phyloP scores from a whole-genome alignment of 2,888 invertebrate genomes.

The Piscicola geometra region DNA sequence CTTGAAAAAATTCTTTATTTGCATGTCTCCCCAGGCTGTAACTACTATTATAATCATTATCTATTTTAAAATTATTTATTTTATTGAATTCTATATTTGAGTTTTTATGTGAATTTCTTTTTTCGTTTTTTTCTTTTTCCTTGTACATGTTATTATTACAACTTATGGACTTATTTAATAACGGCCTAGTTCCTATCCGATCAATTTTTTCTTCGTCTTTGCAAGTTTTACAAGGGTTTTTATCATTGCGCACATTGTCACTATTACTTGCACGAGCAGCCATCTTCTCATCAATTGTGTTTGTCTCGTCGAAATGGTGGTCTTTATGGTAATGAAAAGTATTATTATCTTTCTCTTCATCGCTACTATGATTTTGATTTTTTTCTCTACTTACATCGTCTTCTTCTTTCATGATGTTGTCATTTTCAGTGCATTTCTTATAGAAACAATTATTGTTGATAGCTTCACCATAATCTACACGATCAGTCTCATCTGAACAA shows the following conservation, averaged over 20 bases:
- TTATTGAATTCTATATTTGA: background rate
- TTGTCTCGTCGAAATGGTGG: no score
- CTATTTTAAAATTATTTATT: conserved; percentile 1
- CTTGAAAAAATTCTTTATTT: background rate
- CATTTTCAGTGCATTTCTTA: background rate
- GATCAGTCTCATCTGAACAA: background rate
- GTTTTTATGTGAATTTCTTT: no score
- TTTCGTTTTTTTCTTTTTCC: no score
- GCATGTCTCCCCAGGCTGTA: no score
- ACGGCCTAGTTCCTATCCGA: background rate
- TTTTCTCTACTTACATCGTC: no score
- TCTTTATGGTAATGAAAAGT: no score
- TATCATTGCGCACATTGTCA: no score
- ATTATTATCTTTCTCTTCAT: no score
- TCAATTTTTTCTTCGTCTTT: background rate
- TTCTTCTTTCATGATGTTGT: no score
- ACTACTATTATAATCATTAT: background rate
- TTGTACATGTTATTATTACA: background rate
- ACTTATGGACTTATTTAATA: conserved; percentile 5
- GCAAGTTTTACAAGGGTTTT: background rate
- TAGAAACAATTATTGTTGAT: background rate
- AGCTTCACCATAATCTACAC: background rate
- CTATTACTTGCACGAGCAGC: no score
- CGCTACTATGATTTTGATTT: no score
- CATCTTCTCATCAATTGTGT: no score